Percentiles rank a stretch among this genome's conserved stretches.
phyloP scores from a whole-genome alignment of 2,888 invertebrate species.

The Miltochrista miniata region DNA sequence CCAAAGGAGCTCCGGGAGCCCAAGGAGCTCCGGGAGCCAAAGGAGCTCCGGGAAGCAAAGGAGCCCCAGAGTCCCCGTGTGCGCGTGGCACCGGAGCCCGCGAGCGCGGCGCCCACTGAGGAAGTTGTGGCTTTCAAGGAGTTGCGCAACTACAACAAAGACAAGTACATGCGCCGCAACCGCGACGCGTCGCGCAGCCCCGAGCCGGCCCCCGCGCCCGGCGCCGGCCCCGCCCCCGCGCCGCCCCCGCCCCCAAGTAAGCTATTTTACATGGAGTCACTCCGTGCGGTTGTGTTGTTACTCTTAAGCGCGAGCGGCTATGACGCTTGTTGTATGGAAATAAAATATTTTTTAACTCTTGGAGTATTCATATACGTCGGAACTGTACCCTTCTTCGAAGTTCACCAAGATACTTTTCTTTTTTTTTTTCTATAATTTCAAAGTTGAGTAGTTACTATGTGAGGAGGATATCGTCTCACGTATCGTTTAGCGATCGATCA shows the following conservation, averaged over 20 bases:
- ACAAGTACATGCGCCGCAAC: slow-evolving; percentile 87
- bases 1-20: neutral
- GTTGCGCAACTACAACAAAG: slow-evolving; percentile 82
- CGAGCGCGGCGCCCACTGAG: slow-evolving; percentile 30
- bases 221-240: slow-evolving; percentile 17
- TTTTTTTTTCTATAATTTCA: too few species aligned
- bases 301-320: slow-evolving; percentile 52
- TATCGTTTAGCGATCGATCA: too few species aligned
- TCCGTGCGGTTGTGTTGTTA: slow-evolving; percentile 60
- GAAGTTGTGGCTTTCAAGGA: slow-evolving; percentile 80
- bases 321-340: slow-evolving; percentile 61
- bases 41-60: too few species aligned
- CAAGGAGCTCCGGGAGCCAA: slow-evolving; percentile 34
- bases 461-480: too few species aligned
- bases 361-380: slow-evolving; percentile 71
- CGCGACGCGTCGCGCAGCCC: slow-evolving; percentile 85
- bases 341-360: slow-evolving; percentile 75
- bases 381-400: slow-evolving; percentile 55
- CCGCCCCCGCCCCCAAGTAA: slow-evolving; percentile 77
- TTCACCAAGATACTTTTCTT: too few species aligned
- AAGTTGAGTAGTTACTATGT: too few species aligned
- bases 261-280: slow-evolving; percentile 46
- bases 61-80: neutral
- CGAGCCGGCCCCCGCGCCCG: slow-evolving; percentile 46
- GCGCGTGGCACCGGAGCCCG: slow-evolving; percentile 22